Conservation (phyloP, 2,797 vertebrate genomes). For the Arrhamphus sclerolepis region DNA sequence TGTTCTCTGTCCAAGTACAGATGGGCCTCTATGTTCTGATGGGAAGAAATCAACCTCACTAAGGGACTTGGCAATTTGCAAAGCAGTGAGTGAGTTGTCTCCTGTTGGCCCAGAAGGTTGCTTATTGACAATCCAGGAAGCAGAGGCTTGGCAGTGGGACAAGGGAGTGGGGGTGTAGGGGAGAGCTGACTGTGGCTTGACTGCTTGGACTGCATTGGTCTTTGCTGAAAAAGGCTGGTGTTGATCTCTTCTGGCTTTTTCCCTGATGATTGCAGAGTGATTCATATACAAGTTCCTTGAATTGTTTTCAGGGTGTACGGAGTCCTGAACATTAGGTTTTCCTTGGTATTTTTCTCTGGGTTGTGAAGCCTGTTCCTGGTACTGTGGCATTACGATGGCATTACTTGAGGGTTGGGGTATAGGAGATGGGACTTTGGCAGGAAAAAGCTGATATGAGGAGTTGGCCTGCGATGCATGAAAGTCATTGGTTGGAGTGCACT, state of each 20-base stretch:
- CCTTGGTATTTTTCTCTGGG: slow-evolving; percentile 56
- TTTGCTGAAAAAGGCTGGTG: slow-evolving; percentile 62
- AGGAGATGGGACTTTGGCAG: slow-evolving; percentile 69
- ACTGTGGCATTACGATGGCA: slow-evolving; percentile 47
- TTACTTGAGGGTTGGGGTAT: slow-evolving; percentile 57
- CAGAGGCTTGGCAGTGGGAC: slow-evolving; percentile 45
- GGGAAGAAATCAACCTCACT: slow-evolving; percentile 85
- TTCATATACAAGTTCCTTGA: slow-evolving; percentile 74
- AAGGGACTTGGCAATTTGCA: slow-evolving; percentile 86
- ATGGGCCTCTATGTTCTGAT: slow-evolving; percentile 49
- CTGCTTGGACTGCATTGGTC: slow-evolving; percentile 40
- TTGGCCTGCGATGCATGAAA: slow-evolving; percentile 54
- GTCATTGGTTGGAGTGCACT: slow-evolving; percentile 66
- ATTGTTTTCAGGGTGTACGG: slow-evolving; percentile 67
- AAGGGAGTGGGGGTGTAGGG: slow-evolving; percentile 64
- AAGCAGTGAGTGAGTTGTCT: slow-evolving; percentile 85
- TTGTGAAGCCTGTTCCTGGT: slow-evolving; percentile 64
- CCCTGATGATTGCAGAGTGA: slow-evolving; percentile 67
- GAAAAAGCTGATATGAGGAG: slow-evolving; percentile 85
- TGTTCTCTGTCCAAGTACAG: slow-evolving; percentile 52
- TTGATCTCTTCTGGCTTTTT: slow-evolving; percentile 62
- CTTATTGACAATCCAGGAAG: slow-evolving; percentile 71
- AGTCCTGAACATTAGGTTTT: slow-evolving; percentile 60
- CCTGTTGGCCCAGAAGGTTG: slow-evolving; percentile 60
- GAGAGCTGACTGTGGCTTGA: slow-evolving; percentile 62